Evolutionary conservation across 2,888 invertebrate genomes (phyloP).

Genomic region (Dynastes maya): DNA sequence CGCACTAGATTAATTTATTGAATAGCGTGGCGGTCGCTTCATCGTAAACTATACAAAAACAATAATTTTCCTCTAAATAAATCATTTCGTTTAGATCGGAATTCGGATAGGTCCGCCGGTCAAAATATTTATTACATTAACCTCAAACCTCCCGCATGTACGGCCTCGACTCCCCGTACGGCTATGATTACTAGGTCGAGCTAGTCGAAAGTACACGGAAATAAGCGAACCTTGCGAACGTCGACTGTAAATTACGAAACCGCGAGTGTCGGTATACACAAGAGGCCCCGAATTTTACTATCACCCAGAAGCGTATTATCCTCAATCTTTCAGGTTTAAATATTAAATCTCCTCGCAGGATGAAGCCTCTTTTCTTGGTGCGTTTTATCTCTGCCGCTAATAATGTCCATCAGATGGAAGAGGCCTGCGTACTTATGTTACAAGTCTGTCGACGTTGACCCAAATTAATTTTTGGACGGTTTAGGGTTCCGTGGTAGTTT

Average conservation of each 20-base stretch:
- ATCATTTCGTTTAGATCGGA: conserved; percentile 46
- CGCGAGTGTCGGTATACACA: conserved; percentile 43
- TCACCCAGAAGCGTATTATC: conserved; percentile 25
- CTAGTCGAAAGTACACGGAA: conserved; percentile 51
- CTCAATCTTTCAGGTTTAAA: conserved; percentile 37
- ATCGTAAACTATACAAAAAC: conserved; percentile 35
- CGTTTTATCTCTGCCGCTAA: conserved; percentile 21
- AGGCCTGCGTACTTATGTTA: not conserved
- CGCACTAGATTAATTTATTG: conserved; percentile 31
- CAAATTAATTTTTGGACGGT: conserved; percentile 33
- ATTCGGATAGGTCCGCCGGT: conserved; percentile 39
- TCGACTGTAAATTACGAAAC: conserved; percentile 54
- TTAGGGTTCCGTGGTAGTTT: conserved; percentile 4
- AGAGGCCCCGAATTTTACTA: conserved; percentile 15
- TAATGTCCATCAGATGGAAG: conserved; percentile 19
- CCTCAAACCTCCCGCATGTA: conserved; percentile 44
- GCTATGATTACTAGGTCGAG: conserved; percentile 52
- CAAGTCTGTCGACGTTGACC: conserved; percentile 23
- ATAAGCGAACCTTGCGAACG: conserved; percentile 47
- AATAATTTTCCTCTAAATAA: conserved; percentile 44
- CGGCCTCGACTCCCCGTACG: conserved; percentile 40
- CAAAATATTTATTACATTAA: conserved; percentile 54
- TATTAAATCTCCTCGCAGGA: conserved; percentile 22
- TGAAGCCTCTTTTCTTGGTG: conserved; percentile 20
- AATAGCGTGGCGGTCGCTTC: conserved; percentile 12